Base-by-base conservation (phyloP, 2,797 vertebrate species). In the Melanotaenia trifasciata region DNA sequence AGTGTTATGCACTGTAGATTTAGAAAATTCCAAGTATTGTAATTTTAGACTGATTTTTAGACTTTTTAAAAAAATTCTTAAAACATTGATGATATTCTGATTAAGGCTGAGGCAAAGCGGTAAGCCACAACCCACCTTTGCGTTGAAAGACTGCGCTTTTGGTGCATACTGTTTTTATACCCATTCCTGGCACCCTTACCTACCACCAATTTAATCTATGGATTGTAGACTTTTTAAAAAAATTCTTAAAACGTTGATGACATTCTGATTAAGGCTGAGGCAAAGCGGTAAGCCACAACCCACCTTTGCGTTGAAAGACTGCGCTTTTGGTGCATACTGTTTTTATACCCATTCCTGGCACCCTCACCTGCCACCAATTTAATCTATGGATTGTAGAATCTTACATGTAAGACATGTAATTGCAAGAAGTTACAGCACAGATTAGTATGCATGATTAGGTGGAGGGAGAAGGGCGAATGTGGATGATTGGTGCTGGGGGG, bases 391-490 rank as follows among this genome's bases (percentile, higher is more conserved):
- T n/a, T 8, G 20, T 50, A 50, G 30, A 30, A 18, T 20, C 45
- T 50, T n/a, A 50, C 5, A 20, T n/a, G 20, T n/a, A n/a, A 33
- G 32, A 33, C 32, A 33, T 33, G 32, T 33, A 33, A 33, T 8
- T 33, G 32, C 7, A 30, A 30, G 30, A 7, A 57, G 79, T 84
- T 81, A 74, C 76, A 74, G 35, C 60, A 38, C 61, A 57, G 75
- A 79, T 87, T 74, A 73, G 77, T 67, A 79, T 79, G 89, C 75
- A 78, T 78, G 87, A 79, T 75, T 74, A n/a, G 76, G 28, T 70
- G 72, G 67, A 67, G 45, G 72, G 38, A 24, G 35, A 76, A 81
- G 59, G 0, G 28, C 53, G 76, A 70, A 62, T 58, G 70, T 69
- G 73, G 66, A 66, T 32, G 69, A 60, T 43, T 18, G 16, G 58